Base-by-base conservation (phyloP, 2,797 vertebrate genomes). In the Aselliscus stoliczkanus region DNA sequence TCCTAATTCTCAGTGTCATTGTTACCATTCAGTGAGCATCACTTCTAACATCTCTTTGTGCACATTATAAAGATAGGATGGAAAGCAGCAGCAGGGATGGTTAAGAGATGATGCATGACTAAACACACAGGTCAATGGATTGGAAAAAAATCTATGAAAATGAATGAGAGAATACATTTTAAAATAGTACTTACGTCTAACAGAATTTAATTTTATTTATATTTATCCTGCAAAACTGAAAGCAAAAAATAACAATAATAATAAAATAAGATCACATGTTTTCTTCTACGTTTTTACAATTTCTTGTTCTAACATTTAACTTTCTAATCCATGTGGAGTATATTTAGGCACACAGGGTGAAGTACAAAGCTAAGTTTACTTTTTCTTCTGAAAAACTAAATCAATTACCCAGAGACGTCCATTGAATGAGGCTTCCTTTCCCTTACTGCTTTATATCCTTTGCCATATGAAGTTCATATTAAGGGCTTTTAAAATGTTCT, bases 41-140 rank as follows among this genome's bases (percentile, higher is more conserved):
- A 56, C 27, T 20, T n/a, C 14, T 1, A 0, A 14, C 0, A 5
- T 21, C 2, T 13, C 15, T 73, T 42, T 27, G 21, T 50, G 17
- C 10, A 17, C 25, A 11, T 21, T 13, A 0, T 25, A 60, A 58
- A n/a, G 77, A 31, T 4, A 18, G 21, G 14, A 5, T 7, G 34
- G 50, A 37, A 11, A 27, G 56, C n/a, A 21, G 12, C 2, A 5
- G 6, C 2, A 5, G 6, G 10, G 11, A 0, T 21, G 27, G 37
- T 13, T 25, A 31, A 23, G 60, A 67, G 29, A 11, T 9, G 12
- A 20, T 31, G n/a, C 25, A 12, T 11, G 4, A 10, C 31, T 58
- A 47, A 15, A 64, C 20, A 47, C 2, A 4, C 4, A 3, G 9
- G 8, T 27, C 23, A 15, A 29, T 1, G 37, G 25, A 39, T 29